Percentiles rank a stretch among this genome's conserved stretches.
These are phyloP conservation scores for Dolichallabes microphthalmus DNA, from an alignment of 2,113 vertebrate genomes.

Conservation along the genomic window DNA sequence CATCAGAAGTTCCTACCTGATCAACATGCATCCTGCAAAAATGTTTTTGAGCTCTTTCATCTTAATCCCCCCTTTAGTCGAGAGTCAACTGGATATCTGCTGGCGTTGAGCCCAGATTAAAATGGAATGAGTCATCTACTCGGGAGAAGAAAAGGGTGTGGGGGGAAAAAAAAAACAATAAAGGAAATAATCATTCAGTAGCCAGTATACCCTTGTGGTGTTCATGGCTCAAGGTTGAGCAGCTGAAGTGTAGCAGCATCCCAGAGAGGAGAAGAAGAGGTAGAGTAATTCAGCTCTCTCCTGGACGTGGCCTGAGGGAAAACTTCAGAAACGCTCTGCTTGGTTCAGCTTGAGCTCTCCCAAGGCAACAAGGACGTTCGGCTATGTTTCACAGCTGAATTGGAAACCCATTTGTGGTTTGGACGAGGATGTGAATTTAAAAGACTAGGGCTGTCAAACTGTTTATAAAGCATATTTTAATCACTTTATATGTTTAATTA, in stretches of 20 bases:
- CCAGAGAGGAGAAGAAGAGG: conserved; percentile 50
- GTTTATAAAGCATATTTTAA: background rate
- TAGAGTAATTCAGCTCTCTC: conserved; percentile 59
- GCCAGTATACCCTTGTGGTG: conserved; percentile 1
- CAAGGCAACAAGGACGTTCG: background rate
- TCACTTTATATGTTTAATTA: background rate
- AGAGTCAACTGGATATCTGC: conserved; percentile 16
- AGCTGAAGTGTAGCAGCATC: background rate
- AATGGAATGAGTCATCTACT: conserved; percentile 38
- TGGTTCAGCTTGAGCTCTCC: background rate
- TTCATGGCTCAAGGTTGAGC: conserved; percentile 60
- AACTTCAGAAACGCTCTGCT: background rate
- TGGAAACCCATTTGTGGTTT: background rate
- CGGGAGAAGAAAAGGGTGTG: background rate
- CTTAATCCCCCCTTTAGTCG: conserved; percentile 15
- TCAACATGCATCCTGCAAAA: conserved; percentile 8
- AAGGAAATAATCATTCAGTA: conserved; percentile 2
- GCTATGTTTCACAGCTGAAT: background rate
- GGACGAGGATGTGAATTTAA: background rate
- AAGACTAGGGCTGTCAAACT: background rate
- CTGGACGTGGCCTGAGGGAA: conserved; percentile 26
- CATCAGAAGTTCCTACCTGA: background rate
- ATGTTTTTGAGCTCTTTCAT: background rate
- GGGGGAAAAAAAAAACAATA: conserved; percentile 36
- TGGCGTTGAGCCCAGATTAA: conserved; percentile 46